Evolutionary conservation across 1,140 invertebrate species (phyloP), one percentile per base, ranked within the genome.

Genomic region (Ips nitidus): DNA sequence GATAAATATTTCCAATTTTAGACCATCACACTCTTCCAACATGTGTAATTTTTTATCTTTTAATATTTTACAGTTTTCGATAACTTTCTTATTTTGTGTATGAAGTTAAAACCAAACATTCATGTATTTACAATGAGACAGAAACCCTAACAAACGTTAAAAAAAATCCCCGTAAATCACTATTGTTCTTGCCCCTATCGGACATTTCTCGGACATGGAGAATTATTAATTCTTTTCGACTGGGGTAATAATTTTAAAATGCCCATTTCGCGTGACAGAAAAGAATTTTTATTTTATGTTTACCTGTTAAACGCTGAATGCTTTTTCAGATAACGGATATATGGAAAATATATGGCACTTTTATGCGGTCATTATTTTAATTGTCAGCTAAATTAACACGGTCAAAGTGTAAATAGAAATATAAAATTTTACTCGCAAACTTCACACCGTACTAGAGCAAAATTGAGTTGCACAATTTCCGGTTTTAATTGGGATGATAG

Each of bases 221-320:
- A 69, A 62, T 63, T 69, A 70, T 70, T 58, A 70, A 64, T 64
- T 55, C 60, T 50, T 70, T 70, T 58, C 41, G 60, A 63, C 68
- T 45, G 41, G 60, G 60, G 60, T 41, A 56, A 70, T 70, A 70
- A 64, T 70, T 70, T 62, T 45, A 70, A 70, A 70, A 70, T 70
- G 68, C 52, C 68, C 61, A 63, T 45, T 70, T 70, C 43, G 68
- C 68, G 68, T 70, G 68, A 70, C 68, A 64, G 37, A 62, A 55
- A 70, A 70, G 68, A 70, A 70, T 70, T 70, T 64, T 55, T 64
- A 57, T 58, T 70, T 70, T 70, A 64, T 64, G 60, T 64, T 70
- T 64, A 64, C 68, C 66, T 64, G 68, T 70, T 70, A 70, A 70
- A 70, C 41, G 61, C 41, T 64, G 61, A 64, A 64, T 64, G 58